Evolutionary conservation across 2,113 vertebrate species (phyloP), one percentile per base, ranked within the genome.

Genomic region (Engystomops pustulosus): DNA sequence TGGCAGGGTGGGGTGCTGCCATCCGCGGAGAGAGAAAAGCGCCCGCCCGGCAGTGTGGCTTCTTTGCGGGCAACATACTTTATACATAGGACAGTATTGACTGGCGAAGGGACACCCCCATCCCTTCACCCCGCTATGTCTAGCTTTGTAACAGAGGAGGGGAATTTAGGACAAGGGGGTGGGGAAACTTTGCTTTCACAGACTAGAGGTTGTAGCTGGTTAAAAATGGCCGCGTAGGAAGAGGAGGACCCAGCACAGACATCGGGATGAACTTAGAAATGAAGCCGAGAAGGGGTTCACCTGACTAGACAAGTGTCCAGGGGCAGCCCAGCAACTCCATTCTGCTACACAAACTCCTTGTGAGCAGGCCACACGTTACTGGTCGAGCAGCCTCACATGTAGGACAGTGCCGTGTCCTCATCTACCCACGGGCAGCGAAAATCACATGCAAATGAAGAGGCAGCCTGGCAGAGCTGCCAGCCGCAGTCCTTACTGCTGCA

Each of bases 151-250:
- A 4, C n/a, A 30, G 44, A 69, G 83, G 83, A 85, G 83, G 83
- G 82, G 75, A 85, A 85, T 85, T 85, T 85, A 85, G 83, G 83
- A 85, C 83, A 79, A 79, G 83, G 83, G 80, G 83, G 83, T 85
- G 83, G 83, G 49, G 60, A 79, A 47, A 69, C 3, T 44, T 69
- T 14, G 44, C 72, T 78, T 65, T 53, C 53, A 55, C 60, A 76
- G 47, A 69, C 62, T n/a, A 70, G 23, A 84, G 72, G 58, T 32
- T 53, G 74, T 74, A 78, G 82, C 62, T 69, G 82, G 74, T 14
- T 77, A 83, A 83, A 84, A 23, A 85, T 85, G 83, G 83, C 83
- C 83, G 83, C 36, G 74, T 70, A 79, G 74, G 83, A 85, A 85
- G 74, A 75, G 83, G 74, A 79, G 83, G 83, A 65, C 62, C 62